phyloP scores from a whole-genome alignment of 2,888 invertebrate genomes.

The Labia minor region DNA sequence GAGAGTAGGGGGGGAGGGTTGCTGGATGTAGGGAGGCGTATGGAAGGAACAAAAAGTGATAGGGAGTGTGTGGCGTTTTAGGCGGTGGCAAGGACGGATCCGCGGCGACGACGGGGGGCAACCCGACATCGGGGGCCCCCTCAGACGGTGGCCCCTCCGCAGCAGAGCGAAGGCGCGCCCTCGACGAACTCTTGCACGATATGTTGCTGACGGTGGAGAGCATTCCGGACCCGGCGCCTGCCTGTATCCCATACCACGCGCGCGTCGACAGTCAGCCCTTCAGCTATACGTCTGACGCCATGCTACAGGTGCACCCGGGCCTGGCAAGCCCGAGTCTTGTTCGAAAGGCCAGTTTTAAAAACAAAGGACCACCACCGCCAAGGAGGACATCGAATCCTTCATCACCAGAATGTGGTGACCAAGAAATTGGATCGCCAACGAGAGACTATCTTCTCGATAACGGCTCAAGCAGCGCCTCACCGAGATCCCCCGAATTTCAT shows the following conservation, averaged over 20 bases:
- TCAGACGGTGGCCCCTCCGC: conserved; percentile 33
- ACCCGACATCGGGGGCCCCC: conserved; percentile 32
- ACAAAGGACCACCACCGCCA: conserved; percentile 28
- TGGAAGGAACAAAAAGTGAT: neutral
- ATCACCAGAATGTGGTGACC: conserved; percentile 23
- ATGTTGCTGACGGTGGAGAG: conserved; percentile 82
- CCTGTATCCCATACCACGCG: conserved; percentile 76
- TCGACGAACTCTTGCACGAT: conserved; percentile 73
- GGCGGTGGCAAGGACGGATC: conserved; percentile 30
- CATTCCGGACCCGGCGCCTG: conserved; percentile 42
- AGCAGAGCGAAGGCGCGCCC: conserved; percentile 53
- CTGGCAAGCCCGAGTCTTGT: conserved; percentile 75
- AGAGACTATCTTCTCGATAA: conserved; percentile 31
- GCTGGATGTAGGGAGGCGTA: no score
- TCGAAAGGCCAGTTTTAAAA: conserved; percentile 52
- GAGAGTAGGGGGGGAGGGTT: no score
- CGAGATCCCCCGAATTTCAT: conserved; percentile 39
- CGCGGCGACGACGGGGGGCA: conserved; percentile 34
- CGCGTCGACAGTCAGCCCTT: conserved; percentile 80
- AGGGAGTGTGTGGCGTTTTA: neutral
- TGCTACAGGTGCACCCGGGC: conserved; percentile 58
- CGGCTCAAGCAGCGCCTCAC: conserved; percentile 29
- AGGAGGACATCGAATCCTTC: conserved; percentile 20
- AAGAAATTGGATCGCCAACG: conserved; percentile 19
- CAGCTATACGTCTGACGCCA: conserved; percentile 52